Percentiles rank a stretch among this genome's conserved stretches.
These are phyloP conservation scores for Drosophila maculinotata DNA, from an alignment of 2,888 invertebrate genomes.

Conservation along the genomic window DNA sequence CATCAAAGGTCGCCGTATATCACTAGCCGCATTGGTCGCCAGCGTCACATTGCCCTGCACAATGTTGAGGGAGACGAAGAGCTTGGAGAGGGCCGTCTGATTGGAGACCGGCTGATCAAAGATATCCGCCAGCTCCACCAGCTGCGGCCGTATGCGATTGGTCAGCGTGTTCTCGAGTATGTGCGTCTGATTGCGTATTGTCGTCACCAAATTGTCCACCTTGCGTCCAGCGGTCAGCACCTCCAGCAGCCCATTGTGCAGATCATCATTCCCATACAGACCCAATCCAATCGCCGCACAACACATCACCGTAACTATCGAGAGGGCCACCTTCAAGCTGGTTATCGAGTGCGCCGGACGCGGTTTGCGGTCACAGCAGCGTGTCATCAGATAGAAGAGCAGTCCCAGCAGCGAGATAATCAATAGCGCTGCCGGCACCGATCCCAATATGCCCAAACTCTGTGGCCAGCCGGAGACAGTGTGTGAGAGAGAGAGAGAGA, in stretches of 20 bases:
- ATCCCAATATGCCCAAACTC: conserved; percentile 96
- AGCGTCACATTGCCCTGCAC: conserved; percentile 91
- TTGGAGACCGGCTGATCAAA: conserved; percentile 92
- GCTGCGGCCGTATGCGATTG: conserved; percentile 89
- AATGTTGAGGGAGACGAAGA: conserved; percentile 89
- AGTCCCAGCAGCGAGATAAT: conserved; percentile 95
- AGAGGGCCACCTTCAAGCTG: conserved; percentile 92
- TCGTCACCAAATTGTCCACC: conserved; percentile 92
- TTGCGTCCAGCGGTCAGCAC: conserved; percentile 92
- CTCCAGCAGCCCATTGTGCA: conserved; percentile 95
- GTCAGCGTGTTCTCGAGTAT: conserved; percentile 91
- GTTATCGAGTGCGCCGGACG: conserved; percentile 95
- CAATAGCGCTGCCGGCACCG: conserved; percentile 96
- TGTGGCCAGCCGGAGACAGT: conserved; percentile 83
- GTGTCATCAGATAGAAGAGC: conserved; percentile 95
- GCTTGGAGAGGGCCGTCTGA: conserved; percentile 90
- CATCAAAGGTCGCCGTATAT: conserved; percentile 90
- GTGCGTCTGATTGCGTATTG: conserved; percentile 93
- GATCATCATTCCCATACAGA: conserved; percentile 97
- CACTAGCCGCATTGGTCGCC: conserved; percentile 91
- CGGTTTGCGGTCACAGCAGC: conserved; percentile 97
- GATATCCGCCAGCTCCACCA: conserved; percentile 90
- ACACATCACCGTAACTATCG: conserved; percentile 93
- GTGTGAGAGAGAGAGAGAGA: neutral
- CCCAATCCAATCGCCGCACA: conserved; percentile 95